Evolutionary conservation across 2,113 vertebrate genomes (phyloP).

Genomic region (Rhadina sibilatrix): DNA sequence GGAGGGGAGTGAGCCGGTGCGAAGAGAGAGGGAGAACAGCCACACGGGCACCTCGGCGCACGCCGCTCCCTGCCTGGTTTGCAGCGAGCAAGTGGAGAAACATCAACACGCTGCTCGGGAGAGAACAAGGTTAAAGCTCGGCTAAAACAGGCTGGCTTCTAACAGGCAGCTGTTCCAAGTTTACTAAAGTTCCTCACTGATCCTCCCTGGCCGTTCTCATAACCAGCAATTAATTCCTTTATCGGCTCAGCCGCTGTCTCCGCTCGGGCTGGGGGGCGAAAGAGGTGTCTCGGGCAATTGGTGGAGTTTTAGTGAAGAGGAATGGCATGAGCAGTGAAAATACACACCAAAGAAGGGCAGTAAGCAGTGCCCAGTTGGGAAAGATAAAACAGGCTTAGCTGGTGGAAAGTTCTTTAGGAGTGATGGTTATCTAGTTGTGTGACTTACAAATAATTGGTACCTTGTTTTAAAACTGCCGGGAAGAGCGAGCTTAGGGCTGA

Average conservation of each 20-base stretch:
- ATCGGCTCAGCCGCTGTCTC: neutral
- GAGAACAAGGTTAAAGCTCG: neutral
- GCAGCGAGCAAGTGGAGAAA: neutral
- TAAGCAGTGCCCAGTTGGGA: neutral
- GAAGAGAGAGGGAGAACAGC: neutral
- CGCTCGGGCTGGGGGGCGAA: neutral
- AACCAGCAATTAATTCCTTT: no score
- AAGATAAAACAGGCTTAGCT: neutral
- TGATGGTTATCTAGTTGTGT: neutral
- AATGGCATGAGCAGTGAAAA: neutral
- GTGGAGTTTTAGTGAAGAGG: neutral
- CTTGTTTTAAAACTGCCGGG: neutral
- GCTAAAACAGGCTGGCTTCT: neutral
- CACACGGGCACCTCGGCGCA: neutral
- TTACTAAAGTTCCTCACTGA: neutral
- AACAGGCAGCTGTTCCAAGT: neutral
- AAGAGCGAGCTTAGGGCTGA: neutral
- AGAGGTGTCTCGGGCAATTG: neutral
- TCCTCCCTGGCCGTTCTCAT: neutral
- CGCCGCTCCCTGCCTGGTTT: neutral
- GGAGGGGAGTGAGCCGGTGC: neutral
- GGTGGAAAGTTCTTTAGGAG: neutral
- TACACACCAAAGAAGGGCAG: neutral
- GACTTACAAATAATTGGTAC: neutral
- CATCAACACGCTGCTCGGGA: neutral